Evolutionary conservation across 2,888 invertebrate genomes (phyloP).

Genomic region (Harpagoxenus sublaevis): DNA sequence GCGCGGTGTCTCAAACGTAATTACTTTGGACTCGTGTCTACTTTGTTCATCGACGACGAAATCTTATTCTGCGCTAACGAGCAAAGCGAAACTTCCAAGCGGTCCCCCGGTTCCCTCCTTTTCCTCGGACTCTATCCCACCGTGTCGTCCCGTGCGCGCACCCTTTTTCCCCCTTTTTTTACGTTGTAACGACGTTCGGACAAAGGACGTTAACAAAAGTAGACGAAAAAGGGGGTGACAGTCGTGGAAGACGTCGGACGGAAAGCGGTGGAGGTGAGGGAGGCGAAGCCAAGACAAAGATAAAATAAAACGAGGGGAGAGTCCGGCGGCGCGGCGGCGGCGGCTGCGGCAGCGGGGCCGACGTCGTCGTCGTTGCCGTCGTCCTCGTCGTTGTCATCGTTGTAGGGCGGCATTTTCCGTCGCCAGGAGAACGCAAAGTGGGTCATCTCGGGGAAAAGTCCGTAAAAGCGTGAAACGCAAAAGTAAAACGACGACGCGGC

Average conservation of each 20-base stretch:
- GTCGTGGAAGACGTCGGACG: constrained; percentile 45
- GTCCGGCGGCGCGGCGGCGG: no score
- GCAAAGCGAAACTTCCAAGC: constrained; percentile 64
- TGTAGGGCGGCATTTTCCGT: constrained; percentile 58
- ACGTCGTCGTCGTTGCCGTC: constrained; percentile 8
- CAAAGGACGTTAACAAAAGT: constrained; percentile 61
- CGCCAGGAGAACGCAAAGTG: constrained; percentile 65
- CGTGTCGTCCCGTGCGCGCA: background rate
- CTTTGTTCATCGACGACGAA: constrained; percentile 69
- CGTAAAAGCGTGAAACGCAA: constrained; percentile 71
- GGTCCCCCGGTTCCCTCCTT: constrained; percentile 34
- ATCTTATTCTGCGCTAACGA: constrained; percentile 66
- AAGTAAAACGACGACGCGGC: constrained; percentile 52
- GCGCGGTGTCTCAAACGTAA: constrained; percentile 64
- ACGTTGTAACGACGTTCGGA: constrained; percentile 59
- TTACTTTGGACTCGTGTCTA: constrained; percentile 64
- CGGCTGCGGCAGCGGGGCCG: background rate
- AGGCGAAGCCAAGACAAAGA: constrained; percentile 35
- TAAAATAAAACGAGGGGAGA: constrained; percentile 48
- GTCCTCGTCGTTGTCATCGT: constrained; percentile 23
- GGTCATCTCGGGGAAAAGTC: constrained; percentile 68
- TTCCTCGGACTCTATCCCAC: background rate
- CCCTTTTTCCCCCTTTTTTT: constrained; percentile 55
- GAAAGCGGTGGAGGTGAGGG: background rate
- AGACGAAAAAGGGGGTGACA: constrained; percentile 55